These are phyloP conservation scores for Moxostoma hubbsi DNA, from an alignment of 2,797 vertebrate genomes.

Conservation along the genomic window DNA sequence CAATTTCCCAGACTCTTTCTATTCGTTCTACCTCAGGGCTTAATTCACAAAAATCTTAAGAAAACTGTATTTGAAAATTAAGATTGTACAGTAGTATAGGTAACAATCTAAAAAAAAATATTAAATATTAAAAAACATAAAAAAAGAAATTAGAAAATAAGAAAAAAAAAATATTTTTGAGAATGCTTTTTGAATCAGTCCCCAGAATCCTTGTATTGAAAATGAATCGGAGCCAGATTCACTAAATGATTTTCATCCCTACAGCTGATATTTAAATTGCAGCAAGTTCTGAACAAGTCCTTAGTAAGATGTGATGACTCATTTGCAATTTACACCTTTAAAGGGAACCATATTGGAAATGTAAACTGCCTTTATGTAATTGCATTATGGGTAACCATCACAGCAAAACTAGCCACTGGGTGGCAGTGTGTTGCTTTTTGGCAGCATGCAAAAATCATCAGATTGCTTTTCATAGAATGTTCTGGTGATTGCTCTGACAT, in stretches of 20 bases:
- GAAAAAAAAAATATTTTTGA: too few species aligned
- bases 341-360: neutral
- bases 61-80: too few species aligned
- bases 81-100: too few species aligned
- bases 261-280: neutral
- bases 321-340: neutral
- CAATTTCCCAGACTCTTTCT: neutral
- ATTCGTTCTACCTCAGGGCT: neutral
- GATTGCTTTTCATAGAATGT: slow-evolving; percentile 19
- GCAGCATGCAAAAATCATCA: neutral
- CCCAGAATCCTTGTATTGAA: neutral
- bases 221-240: neutral
- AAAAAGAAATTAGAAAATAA: too few species aligned
- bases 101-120: too few species aligned
- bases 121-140: too few species aligned
- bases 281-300: neutral
- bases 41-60: too few species aligned
- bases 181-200: too few species aligned
- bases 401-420: slow-evolving; percentile 31
- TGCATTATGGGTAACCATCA: neutral
- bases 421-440: slow-evolving; percentile 45
- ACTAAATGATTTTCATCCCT: neutral
- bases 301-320: neutral
- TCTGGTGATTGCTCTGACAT: slow-evolving; percentile 40
- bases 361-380: neutral